These are phyloP conservation scores for Oscheius sp. DNA, from an alignment of 2,888 invertebrate species.

Conservation along the genomic window DNA sequence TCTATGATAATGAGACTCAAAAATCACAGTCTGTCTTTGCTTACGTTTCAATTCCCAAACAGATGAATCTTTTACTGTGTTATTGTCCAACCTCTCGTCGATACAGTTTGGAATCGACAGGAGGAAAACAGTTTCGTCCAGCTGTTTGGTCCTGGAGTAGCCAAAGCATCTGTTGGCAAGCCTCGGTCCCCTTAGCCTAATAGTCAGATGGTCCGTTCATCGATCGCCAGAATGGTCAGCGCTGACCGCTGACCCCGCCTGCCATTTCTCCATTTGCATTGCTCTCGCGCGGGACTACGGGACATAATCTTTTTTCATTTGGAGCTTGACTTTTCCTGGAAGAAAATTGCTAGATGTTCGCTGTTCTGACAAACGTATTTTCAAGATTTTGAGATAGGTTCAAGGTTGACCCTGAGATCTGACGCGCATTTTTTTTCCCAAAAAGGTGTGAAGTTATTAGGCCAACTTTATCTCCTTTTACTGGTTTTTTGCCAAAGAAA, in stretches of 20 bases:
- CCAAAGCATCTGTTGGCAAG: conserved; percentile 13
- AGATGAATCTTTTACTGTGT: conserved; percentile 23
- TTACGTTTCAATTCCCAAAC: conserved; percentile 11
- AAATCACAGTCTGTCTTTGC: background rate
- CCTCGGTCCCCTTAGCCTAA: conserved; percentile 8
- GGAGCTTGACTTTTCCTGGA: background rate
- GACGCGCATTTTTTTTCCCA: background rate
- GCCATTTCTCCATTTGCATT: conserved; percentile 28
- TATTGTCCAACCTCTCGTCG: conserved; percentile 18
- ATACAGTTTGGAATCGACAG: background rate
- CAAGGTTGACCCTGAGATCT: background rate
- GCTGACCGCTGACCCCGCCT: conserved; percentile 31
- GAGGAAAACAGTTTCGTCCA: background rate
- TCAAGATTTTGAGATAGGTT: background rate
- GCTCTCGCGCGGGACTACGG: conserved; percentile 8
- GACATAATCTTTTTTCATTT: background rate
- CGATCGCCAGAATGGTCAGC: conserved; percentile 18
- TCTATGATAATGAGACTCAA: conserved; percentile 21
- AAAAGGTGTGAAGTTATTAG: background rate
- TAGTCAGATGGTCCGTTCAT: conserved; percentile 28
- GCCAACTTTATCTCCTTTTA: no score
- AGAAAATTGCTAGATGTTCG: background rate
- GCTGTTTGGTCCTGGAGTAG: background rate
- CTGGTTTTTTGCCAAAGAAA: no score
- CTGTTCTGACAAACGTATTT: no score